Evolutionary conservation across 30 jellyfish, hydroid and myxozoan species (phyloP).

Genomic region (Pseudorhiza aurosa): DNA sequence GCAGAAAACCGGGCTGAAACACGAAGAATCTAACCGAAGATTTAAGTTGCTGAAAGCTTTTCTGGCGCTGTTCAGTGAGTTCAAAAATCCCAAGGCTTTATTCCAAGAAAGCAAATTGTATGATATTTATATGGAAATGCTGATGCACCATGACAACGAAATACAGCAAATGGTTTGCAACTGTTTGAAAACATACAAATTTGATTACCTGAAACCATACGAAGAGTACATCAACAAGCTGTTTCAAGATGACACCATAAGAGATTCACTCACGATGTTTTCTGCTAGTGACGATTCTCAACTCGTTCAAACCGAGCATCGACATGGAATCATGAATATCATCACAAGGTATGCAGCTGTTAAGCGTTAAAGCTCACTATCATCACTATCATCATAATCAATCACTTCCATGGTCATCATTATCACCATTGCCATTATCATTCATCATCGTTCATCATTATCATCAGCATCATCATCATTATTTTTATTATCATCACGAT

Average conservation of each 20-base stretch:
- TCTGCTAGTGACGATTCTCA: conserved; percentile 51
- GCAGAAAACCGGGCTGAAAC: background rate
- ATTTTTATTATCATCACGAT: no score
- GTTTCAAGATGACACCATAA: conserved; percentile 76
- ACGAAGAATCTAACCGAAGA: conserved; percentile 9
- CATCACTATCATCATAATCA: no score
- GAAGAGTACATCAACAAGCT: conserved; percentile 77
- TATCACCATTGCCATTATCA: no score
- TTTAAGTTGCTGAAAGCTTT: conserved; percentile 57
- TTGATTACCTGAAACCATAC: conserved; percentile 79
- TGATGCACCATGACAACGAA: conserved; percentile 75
- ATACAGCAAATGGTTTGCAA: conserved; percentile 51
- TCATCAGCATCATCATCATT: no score
- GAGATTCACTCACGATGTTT: conserved; percentile 72
- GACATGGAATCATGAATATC: conserved; percentile 71
- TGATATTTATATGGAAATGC: conserved; percentile 53
- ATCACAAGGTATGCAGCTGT: conserved; percentile 81
- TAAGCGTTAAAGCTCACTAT: no score
- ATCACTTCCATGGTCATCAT: no score
- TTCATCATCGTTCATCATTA: no score
- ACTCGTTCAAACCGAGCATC: conserved; percentile 55
- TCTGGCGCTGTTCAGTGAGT: conserved; percentile 51
- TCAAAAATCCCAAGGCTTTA: conserved; percentile 81
- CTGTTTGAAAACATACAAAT: conserved; percentile 82
- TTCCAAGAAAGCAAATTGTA: conserved; percentile 49